Conservation (phyloP, 2,113 vertebrate genomes). For the Seriola rivoliana region DNA sequence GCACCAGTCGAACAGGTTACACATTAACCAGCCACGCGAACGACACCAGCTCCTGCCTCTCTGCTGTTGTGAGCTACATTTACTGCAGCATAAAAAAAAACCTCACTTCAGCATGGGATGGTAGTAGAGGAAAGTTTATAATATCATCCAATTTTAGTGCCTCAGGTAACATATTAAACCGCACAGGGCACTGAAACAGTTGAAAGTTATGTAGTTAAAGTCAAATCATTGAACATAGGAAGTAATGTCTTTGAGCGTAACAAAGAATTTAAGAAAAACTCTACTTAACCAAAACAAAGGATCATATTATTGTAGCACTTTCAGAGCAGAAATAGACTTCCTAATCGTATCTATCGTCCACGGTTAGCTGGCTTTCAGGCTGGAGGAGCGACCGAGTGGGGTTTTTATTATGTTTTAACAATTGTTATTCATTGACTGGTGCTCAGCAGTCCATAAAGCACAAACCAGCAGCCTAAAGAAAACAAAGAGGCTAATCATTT, state of each 20-base stretch:
- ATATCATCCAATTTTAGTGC: constrained; percentile 32
- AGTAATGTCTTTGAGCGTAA: neutral
- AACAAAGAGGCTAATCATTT: constrained; percentile 41
- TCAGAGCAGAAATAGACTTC: constrained; percentile 31
- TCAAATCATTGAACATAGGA: neutral
- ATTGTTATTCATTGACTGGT: constrained; percentile 64
- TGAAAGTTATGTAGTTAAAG: constrained; percentile 17
- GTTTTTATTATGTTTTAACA: constrained; percentile 44
- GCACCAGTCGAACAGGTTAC: constrained; percentile 29
- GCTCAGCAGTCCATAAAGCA: constrained; percentile 45
- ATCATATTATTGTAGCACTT: neutral
- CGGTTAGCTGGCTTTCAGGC: constrained; percentile 7
- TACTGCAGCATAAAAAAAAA: constrained; percentile 39
- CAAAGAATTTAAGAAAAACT: neutral
- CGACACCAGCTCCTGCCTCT: constrained; percentile 36
- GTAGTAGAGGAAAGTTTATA: constrained; percentile 26
- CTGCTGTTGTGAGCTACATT: constrained; percentile 32
- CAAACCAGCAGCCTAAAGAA: constrained; percentile 23
- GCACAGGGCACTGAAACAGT: neutral
- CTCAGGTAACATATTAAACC: constrained; percentile 51
- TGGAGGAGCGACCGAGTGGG: constrained; percentile 17
- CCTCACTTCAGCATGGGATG: neutral
- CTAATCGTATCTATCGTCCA: constrained; percentile 26
- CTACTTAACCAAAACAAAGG: neutral
- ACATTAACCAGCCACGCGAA: constrained; percentile 55